Conservation (phyloP, 2,113 vertebrate genomes). For the Manacus vitellinus region DNA sequence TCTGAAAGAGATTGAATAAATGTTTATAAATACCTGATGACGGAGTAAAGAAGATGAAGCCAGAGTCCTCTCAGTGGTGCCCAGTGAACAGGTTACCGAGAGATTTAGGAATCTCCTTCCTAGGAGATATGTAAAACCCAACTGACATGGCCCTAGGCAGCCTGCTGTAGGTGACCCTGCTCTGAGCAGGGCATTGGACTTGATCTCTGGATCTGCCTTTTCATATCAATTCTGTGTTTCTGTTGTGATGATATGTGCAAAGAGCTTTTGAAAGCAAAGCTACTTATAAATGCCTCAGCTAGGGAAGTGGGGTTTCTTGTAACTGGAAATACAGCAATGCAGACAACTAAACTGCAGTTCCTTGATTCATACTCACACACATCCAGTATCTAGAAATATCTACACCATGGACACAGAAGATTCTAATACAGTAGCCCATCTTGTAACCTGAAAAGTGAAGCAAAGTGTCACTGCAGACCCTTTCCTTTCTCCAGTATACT, state of each 20-base stretch:
- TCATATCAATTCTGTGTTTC: neutral
- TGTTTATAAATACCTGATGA: neutral
- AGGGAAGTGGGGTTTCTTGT: neutral
- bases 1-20: no score
- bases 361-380: neutral
- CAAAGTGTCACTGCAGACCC: neutral
- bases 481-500: neutral
- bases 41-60: neutral
- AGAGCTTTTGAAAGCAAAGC: neutral
- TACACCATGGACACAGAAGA: neutral
- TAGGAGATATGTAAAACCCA: neutral
- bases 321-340: neutral
- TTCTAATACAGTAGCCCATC: neutral
- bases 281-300: neutral
- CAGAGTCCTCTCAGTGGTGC: neutral
- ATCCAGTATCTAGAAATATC: neutral
- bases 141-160: neutral
- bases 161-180: neutral
- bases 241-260: neutral
- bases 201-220: neutral
- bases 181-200: neutral
- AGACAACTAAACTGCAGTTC: neutral
- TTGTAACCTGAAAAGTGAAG: neutral
- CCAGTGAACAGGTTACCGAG: neutral
- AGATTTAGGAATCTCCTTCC: neutral